Percentiles rank a stretch among this genome's conserved stretches.
These are phyloP conservation scores for Esox niger DNA, from an alignment of 2,113 vertebrate genomes.

Conservation along the genomic window DNA sequence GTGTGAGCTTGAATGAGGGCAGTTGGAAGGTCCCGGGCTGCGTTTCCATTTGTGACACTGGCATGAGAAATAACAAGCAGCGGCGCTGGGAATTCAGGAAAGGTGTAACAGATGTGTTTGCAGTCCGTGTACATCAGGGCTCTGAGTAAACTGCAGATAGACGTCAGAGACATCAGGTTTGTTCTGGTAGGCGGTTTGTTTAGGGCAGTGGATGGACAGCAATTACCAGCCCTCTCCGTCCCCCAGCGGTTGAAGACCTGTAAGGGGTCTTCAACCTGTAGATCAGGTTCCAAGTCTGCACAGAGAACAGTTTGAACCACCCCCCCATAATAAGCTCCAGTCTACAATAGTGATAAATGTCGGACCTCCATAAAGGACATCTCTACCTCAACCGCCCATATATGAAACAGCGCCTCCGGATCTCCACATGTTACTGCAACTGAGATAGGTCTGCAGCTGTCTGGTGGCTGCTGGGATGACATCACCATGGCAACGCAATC, in stretches of 20 bases:
- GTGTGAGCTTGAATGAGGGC: conserved; percentile 11
- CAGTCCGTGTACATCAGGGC: too few species aligned
- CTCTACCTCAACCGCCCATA: too few species aligned
- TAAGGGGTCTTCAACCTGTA: too few species aligned
- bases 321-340: too few species aligned
- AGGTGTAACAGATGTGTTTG: neutral
- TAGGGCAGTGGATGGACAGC: too few species aligned
- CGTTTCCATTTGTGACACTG: conserved; percentile 22
- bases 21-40: conserved; percentile 28
- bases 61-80: conserved; percentile 4
- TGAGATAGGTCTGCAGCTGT: conserved; percentile 20
- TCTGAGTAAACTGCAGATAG: conserved; percentile 30
- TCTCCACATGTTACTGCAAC: conserved; percentile 7
- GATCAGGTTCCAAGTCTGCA: too few species aligned
- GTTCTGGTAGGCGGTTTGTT: too few species aligned
- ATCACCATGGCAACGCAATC: conserved; percentile 19
- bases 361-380: too few species aligned
- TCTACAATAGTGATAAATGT: too few species aligned
- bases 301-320: too few species aligned
- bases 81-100: conserved; percentile 16
- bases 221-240: too few species aligned
- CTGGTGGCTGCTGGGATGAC: conserved; percentile 15
- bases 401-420: conserved; percentile 15
- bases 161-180: conserved; percentile 9
- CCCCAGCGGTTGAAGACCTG: too few species aligned